Conservation (phyloP, 2,888 invertebrate species). For the Diadegma fenestrale region DNA sequence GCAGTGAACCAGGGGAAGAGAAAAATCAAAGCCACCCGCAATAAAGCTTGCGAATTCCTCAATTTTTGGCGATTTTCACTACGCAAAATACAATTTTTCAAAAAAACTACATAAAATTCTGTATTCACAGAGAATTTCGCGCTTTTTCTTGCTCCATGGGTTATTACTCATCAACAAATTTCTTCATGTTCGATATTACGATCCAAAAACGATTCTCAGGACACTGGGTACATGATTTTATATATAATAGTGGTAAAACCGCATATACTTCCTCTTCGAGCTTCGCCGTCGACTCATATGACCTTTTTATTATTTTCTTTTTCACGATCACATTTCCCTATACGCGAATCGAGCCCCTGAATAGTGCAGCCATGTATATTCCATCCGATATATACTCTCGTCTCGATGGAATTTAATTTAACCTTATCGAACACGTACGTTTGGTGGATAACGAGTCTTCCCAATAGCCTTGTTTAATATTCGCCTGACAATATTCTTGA, state of each 20-base stretch:
- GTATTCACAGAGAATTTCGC: no score
- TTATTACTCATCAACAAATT: no score
- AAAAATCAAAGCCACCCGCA: no score
- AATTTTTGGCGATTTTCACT: no score
- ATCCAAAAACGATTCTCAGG: background rate
- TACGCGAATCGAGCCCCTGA: constrained; percentile 39
- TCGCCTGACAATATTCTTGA: constrained; percentile 32
- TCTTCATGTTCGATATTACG: no score
- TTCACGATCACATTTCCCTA: constrained; percentile 44
- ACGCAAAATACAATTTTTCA: no score
- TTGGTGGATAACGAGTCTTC: constrained; percentile 35
- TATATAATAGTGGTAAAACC: background rate
- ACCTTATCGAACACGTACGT: constrained; percentile 51
- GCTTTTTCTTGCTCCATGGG: no score
- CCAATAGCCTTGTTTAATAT: background rate
- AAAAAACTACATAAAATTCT: no score
- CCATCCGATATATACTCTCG: constrained; percentile 1
- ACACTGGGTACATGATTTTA: background rate
- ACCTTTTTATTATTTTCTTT: constrained; percentile 19
- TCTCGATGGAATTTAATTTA: constrained; percentile 60
- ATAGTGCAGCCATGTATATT: constrained; percentile 28
- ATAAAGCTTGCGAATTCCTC: no score
- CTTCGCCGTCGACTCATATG: constrained; percentile 27
- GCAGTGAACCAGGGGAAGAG: no score
- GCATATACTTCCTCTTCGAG: constrained; percentile 36